Base-by-base conservation (phyloP, 2,888 invertebrate genomes). In the Cryptosula pallasiana region DNA sequence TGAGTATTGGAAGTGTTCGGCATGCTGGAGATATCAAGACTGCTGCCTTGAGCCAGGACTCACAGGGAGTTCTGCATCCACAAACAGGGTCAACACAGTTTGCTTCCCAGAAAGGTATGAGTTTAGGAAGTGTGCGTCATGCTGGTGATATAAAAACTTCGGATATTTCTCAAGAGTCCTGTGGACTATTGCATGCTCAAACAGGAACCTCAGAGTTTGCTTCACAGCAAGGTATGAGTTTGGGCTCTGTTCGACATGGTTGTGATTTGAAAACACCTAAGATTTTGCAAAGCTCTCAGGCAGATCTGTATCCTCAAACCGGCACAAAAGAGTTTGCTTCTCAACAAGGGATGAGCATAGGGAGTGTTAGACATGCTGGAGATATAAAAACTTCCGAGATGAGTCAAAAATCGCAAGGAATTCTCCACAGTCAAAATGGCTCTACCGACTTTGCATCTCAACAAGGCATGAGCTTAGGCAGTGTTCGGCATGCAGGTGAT, bases 21-120 rank as follows among this genome's bases (percentile, higher is more conserved):
- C 57, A 57, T 57, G 57, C 20, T 23, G 23, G 57, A 13, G 57
- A 57, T 57, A 9, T 57, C 3, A 57, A 25, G n/a, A 25, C 25
- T n/a, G 5, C 57, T 57, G 57, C 5, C 5, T 16, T 57, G 57
- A 57, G n/a, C 5, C 57, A 57, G n/a, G 20, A 57, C 3, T 16
- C 57, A 23, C 57, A 57, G n/a, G 57, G 57, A 25, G 57, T 57
- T 16, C 25, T 57, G 16, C 57, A 57, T 57, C 25, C 25, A 23
- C 57, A 57, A 25, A 57, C 57, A 23, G 57, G 57, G 5, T 57
- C 57, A 23, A 25, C 57, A 25, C 9, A 57, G 23, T 57, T 57
- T 57, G 57, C 57, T 23, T 57, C 57, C n/a, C 57, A 57, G 57
- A 57, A 25, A 25, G 57, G 57, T 23, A 57, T 57, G 57, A 57